Percentiles rank a stretch among this genome's conserved stretches.
These are phyloP conservation scores for Glareola pratincola DNA, from an alignment of 2,113 vertebrate species.

Conservation along the genomic window DNA sequence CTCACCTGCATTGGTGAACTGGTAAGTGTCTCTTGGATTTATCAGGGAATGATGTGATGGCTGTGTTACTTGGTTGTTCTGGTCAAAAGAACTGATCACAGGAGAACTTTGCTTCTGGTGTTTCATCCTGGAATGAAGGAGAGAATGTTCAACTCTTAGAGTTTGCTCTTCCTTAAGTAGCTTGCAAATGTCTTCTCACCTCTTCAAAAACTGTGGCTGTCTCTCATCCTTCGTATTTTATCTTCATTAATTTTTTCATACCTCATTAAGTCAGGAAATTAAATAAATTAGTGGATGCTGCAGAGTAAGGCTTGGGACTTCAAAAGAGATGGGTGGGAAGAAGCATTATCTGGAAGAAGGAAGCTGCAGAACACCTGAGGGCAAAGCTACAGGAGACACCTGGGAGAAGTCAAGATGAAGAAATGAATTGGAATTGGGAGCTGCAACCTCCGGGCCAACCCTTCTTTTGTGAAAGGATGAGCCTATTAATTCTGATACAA, in stretches of 20 bases:
- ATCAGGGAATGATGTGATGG: neutral
- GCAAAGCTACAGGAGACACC: neutral
- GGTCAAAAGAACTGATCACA: neutral
- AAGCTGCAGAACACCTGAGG: neutral
- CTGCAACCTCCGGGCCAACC: neutral
- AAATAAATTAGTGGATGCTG: neutral
- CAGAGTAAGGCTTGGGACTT: neutral
- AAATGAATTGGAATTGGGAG: neutral
- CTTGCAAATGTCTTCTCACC: neutral
- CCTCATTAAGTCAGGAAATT: neutral
- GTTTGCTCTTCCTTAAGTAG: neutral
- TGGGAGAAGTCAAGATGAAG: neutral
- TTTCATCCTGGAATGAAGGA: neutral
- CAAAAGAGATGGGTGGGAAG: conserved; percentile 19
- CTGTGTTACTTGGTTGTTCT: neutral
- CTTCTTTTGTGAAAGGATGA: rapidly evolving
- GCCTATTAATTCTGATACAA: neutral
- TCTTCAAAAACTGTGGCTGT: neutral
- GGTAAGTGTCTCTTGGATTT: conserved; percentile 16
- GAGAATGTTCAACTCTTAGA: neutral
- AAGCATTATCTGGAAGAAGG: neutral
- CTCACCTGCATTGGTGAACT: neutral
- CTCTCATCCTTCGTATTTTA: neutral
- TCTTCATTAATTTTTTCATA: neutral
- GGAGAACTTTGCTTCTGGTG: neutral